A percentile compares a stretch with the other conserved stretches of the same genome.
Conservation (phyloP, 2,888 invertebrate genomes). For the Disparrhopalites patrizii region DNA sequence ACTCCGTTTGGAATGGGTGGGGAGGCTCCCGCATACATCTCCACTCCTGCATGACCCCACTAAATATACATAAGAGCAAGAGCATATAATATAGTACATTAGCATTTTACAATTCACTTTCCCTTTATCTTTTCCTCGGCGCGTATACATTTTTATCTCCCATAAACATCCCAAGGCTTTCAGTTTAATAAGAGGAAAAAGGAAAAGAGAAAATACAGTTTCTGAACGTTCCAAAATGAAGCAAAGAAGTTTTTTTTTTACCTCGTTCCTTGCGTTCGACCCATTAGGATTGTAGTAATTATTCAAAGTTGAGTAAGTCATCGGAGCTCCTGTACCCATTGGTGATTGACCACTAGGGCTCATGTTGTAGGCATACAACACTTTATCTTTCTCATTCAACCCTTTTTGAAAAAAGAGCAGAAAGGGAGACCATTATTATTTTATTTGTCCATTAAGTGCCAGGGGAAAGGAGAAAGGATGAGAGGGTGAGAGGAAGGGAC, state of each 20-base stretch:
- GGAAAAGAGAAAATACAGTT: too few species aligned
- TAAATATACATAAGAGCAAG: too few species aligned
- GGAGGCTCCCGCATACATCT: slow-evolving; percentile 16
- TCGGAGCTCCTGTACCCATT: slow-evolving; percentile 15
- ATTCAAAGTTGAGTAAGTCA: slow-evolving; percentile 27
- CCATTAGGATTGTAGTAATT: slow-evolving; percentile 24
- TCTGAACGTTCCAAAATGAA: too few species aligned
- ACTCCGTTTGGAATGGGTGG: slow-evolving; percentile 17
- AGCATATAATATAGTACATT: too few species aligned
- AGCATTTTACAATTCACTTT: too few species aligned
- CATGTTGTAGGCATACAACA: slow-evolving; percentile 25
- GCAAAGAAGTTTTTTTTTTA: too few species aligned
- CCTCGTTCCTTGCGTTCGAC: slow-evolving; percentile 28
- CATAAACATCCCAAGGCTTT: too few species aligned
- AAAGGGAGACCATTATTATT: slow-evolving; percentile 26
- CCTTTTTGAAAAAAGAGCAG: too few species aligned
- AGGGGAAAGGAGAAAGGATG: slow-evolving; percentile 14
- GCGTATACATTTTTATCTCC: too few species aligned
- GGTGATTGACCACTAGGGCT: slow-evolving; percentile 26
- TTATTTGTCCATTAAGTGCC: slow-evolving; percentile 31
- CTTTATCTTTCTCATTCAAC: slow-evolving; percentile 29
- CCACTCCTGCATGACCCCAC: slow-evolving; percentile 19
- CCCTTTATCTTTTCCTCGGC: too few species aligned
- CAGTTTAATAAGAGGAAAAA: too few species aligned
- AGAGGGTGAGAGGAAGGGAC: slow-evolving; percentile 4